Evolutionary conservation across 2,888 invertebrate species (phyloP).

Genomic region (Sylvicola cinctus): DNA sequence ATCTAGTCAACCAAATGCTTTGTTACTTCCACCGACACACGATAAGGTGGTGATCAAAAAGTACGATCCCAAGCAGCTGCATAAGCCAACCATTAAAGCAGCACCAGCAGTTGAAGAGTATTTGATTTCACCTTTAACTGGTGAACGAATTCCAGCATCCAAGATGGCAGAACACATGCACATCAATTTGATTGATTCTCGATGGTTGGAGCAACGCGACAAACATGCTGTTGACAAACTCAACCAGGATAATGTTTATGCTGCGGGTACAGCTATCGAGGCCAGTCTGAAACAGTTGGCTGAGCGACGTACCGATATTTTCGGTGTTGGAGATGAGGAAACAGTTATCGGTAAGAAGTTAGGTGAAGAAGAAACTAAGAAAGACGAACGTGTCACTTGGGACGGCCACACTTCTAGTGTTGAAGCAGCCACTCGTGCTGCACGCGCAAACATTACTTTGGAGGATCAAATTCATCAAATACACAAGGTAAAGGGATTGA

Average conservation of each 20-base stretch:
- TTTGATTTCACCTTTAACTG: conserved; percentile 94
- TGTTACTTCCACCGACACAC: conserved; percentile 66
- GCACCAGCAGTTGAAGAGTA: conserved; percentile 65
- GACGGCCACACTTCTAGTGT: conserved; percentile 96
- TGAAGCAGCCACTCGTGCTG: conserved; percentile 85
- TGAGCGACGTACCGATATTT: conserved; percentile 98
- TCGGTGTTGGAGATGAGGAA: conserved; percentile 97
- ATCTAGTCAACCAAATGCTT: conserved; percentile 26
- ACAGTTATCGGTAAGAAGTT: conserved; percentile 98
- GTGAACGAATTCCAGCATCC: conserved; percentile 90
- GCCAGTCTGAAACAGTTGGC: conserved; percentile 88
- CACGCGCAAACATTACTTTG: conserved; percentile 83
- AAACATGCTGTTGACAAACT: conserved; percentile 82
- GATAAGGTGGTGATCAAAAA: conserved; percentile 92
- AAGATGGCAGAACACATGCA: conserved; percentile 98
- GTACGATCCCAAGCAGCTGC: conserved; percentile 83
- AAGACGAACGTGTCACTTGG: conserved; percentile 90
- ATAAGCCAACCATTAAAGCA: conserved; percentile 34
- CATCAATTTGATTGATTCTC: conserved; percentile 85
- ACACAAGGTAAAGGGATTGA: conserved; percentile 83
- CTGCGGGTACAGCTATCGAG: conserved; percentile 69
- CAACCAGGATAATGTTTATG: conserved; percentile 53
- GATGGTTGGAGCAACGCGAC: conserved; percentile 95
- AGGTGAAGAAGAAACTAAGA: conserved; percentile 66
- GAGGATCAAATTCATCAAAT: conserved; percentile 97